These are phyloP conservation scores for Acyrthosiphon pisum DNA, from an alignment of 1,140 invertebrate species.

Conservation along the genomic window DNA sequence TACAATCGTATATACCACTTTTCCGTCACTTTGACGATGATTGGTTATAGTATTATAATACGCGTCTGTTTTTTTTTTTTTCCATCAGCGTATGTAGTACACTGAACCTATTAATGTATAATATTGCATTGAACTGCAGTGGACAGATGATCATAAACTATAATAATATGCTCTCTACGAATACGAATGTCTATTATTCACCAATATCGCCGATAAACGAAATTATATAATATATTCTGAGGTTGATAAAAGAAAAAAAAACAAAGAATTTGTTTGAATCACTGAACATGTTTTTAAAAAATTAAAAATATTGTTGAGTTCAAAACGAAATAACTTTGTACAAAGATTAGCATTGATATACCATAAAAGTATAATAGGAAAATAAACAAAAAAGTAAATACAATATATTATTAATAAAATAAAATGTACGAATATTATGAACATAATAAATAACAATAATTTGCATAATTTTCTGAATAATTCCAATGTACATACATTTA, in stretches of 20 bases:
- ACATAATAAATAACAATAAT: neutral
- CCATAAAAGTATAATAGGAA: neutral
- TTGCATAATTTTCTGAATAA: neutral
- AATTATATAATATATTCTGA: neutral
- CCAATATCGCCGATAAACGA: neutral
- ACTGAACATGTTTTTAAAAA: neutral
- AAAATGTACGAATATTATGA: neutral
- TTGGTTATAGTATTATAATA: neutral
- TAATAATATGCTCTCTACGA: neutral
- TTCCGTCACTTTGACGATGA: neutral
- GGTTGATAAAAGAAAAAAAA: neutral
- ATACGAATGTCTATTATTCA: neutral
- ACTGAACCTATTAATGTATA: neutral
- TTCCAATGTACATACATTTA: neutral
- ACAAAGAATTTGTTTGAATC: neutral
- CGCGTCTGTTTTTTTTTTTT: neutral
- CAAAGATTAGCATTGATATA: neutral
- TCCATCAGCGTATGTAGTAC: neutral
- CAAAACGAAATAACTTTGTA: neutral
- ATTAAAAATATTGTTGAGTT: neutral
- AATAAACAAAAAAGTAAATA: neutral
- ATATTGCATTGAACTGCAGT: neutral
- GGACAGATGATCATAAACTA: neutral
- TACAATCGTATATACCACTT: neutral
- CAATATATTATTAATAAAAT: neutral